Conservation (phyloP, 1,140 invertebrate genomes). For the Drosophila lacertosa region DNA sequence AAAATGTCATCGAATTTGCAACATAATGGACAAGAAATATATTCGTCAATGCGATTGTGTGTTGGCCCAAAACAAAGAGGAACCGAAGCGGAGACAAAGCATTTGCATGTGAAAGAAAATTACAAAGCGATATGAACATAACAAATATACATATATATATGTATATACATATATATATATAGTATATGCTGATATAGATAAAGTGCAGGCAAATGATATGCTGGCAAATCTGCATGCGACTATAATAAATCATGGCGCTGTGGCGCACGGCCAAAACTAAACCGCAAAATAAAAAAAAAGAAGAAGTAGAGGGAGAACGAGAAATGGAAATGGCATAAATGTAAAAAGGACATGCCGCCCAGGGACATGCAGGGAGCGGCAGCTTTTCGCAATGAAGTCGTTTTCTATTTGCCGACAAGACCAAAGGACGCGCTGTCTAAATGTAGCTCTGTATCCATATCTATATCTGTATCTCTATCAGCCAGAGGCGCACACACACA, state of each 20-base stretch:
- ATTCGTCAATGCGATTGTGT: conserved; percentile 41
- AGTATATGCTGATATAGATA: neutral
- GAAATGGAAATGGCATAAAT: neutral
- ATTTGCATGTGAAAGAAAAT: conserved; percentile 80
- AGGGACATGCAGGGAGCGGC: conserved; percentile 4
- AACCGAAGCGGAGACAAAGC: conserved; percentile 25
- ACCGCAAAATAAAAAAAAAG: conserved; percentile 28
- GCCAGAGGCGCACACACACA: neutral
- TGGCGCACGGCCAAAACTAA: conserved; percentile 51
- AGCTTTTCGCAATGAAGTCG: conserved; percentile 37
- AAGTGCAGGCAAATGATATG: conserved; percentile 23
- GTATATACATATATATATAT: neutral
- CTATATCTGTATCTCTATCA: neutral
- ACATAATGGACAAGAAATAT: conserved; percentile 46
- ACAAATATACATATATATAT: conserved; percentile 3
- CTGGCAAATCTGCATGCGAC: conserved; percentile 75
- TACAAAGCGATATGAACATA: conserved; percentile 47
- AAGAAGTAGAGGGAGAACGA: neutral
- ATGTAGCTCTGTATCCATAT: neutral
- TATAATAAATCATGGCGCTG: conserved; percentile 76
- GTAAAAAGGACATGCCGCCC: conserved; percentile 17
- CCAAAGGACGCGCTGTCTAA: conserved; percentile 18
- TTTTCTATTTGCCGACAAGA: conserved; percentile 28
- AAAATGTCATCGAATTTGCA: conserved; percentile 44
- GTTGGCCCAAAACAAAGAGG: conserved; percentile 59